Evolutionary conservation across 2,113 vertebrate species (phyloP), one percentile per base, ranked within the genome.

Genomic region (Onychostruthus taczanowskii): DNA sequence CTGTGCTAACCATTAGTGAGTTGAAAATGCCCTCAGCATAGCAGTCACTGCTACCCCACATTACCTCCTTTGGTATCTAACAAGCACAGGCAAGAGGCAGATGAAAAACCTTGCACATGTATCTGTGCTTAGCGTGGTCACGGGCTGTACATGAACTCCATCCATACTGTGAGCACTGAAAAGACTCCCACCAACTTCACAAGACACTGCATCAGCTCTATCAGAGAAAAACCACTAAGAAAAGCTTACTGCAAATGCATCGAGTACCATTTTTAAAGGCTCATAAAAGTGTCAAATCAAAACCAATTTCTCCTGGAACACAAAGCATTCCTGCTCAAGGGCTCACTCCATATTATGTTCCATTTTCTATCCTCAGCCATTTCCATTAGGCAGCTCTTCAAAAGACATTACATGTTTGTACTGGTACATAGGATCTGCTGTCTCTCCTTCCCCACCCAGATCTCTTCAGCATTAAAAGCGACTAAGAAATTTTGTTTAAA

Each of bases 261-360:
- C 68, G 63, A 96, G 82, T 63, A 63, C 70, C 67, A 67, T 92
- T 94, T 95, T 90, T 92, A 94, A 95, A 96, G 93, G 85, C 88
- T 95, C 90, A 68, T 94, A 92, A 96, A 97, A 96, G 75, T 97
- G 88, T 96, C 96, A 95, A 95, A 95, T 95, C 94, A 95, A 96
- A 96, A 95, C 5, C 90, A 94, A 93, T 95, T 95, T 97, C 78
- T 90, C 93, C 88, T 72, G 79, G 90, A 83, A 91, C 82, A 96
- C 88, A 97, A 95, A 92, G 92, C 93, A 88, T 94, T 93, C 93
- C 92, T 5, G 52, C 95, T 94, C 79, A 93, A 90, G 92, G 93
- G 85, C 90, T 95, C 85, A 77, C 92, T 93, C 95, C 83, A 46
- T 88, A 94, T 92, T 94, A 94, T 87, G 87, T 91, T 95, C 94